These are phyloP conservation scores for Montipora foliosa DNA, from an alignment of 64 coral and sea anemone genomes.

Conservation along the genomic window DNA sequence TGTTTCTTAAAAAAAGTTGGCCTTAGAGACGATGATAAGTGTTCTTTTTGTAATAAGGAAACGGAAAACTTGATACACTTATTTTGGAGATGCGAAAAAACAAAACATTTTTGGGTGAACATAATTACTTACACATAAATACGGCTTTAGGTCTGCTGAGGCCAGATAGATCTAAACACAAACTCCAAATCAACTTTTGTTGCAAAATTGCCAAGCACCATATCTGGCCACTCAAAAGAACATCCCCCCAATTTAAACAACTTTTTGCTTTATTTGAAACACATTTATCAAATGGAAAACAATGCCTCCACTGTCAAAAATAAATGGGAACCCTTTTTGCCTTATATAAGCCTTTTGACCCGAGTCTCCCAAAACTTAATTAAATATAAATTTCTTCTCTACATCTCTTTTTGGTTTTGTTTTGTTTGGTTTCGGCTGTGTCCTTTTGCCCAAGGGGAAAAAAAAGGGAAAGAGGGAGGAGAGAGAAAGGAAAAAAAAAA, in stretches of 20 bases:
- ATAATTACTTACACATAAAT: background rate
- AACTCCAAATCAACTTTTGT: too few relatives aligned
- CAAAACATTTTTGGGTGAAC: background rate
- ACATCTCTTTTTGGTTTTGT: background rate
- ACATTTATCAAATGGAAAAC: background rate
- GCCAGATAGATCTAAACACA: too few relatives aligned
- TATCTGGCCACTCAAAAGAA: background rate
- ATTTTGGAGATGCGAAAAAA: too few relatives aligned
- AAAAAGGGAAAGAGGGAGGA: background rate
- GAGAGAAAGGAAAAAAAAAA: too few relatives aligned
- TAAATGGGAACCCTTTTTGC: constrained; percentile 4
- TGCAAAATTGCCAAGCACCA: too few relatives aligned
- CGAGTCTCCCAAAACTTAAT: background rate
- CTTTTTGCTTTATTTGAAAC: too few relatives aligned
- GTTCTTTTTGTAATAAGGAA: background rate
- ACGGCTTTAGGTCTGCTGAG: too few relatives aligned
- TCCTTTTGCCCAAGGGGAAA: background rate
- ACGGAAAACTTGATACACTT: background rate
- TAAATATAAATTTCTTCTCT: constrained; percentile 2
- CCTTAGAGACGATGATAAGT: background rate
- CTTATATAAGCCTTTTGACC: constrained; percentile 1
- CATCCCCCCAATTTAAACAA: background rate
- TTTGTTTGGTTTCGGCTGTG: background rate
- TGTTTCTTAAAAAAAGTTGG: background rate
- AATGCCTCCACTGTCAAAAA: constrained; percentile 1